phyloP scores from a whole-genome alignment of 2,888 invertebrate species.

The Ochropleura plecta region DNA sequence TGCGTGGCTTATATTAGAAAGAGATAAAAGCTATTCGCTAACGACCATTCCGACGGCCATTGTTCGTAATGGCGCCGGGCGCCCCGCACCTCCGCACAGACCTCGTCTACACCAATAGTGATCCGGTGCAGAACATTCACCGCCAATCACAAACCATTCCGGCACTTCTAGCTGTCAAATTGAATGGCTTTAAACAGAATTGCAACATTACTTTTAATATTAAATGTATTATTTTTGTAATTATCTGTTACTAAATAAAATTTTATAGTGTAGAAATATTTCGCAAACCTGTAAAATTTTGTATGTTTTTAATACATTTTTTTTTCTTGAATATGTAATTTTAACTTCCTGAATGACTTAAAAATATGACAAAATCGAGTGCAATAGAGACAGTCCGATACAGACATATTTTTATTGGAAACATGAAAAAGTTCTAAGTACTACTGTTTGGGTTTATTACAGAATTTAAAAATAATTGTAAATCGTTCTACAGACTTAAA shows the following conservation, averaged over 20 bases:
- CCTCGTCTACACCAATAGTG: slow-evolving; percentile 89
- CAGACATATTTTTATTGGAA: slow-evolving; percentile 1
- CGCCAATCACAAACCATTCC: slow-evolving; percentile 91
- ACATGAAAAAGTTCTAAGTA: not conserved
- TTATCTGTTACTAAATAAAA: slow-evolving; percentile 60
- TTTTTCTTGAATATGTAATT: slow-evolving; percentile 9
- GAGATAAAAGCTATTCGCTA: slow-evolving; percentile 91
- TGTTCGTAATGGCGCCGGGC: slow-evolving; percentile 89
- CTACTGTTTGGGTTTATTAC: not conserved
- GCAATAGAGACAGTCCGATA: not conserved
- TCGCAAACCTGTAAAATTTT: slow-evolving; percentile 45
- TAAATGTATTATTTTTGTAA: slow-evolving; percentile 63
- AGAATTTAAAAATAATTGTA: not conserved
- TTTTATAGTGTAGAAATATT: slow-evolving; percentile 52
- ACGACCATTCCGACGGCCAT: slow-evolving; percentile 89
- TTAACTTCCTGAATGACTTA: slow-evolving; percentile 28
- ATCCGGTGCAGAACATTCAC: slow-evolving; percentile 90
- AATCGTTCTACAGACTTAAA: not conserved
- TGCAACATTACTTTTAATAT: slow-evolving; percentile 77
- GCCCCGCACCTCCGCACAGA: slow-evolving; percentile 84
- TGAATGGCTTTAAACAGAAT: slow-evolving; percentile 85
- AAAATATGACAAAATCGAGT: slow-evolving; percentile 10
- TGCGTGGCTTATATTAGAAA: slow-evolving; percentile 90
- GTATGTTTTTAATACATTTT: slow-evolving; percentile 4
- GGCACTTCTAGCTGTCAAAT: slow-evolving; percentile 90